A percentile compares a stretch with the other conserved stretches of the same genome.
phyloP scores from a whole-genome alignment of 2,113 vertebrate genomes.

The Bubo blakistoni region DNA sequence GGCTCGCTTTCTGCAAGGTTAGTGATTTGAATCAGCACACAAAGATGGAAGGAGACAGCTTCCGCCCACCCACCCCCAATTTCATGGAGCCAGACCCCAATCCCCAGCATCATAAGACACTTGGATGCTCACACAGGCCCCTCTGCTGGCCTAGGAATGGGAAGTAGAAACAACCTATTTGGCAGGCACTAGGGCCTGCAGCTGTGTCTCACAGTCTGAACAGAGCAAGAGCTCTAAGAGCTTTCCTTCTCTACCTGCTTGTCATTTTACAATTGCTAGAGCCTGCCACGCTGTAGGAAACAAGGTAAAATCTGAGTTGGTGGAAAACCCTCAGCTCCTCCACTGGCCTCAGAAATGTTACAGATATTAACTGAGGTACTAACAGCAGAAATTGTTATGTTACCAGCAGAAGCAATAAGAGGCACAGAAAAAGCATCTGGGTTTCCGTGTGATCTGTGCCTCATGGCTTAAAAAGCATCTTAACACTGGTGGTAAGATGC shows the following conservation, averaged over 20 bases:
- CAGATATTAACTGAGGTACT: neutral
- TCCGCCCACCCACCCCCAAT: accelerated
- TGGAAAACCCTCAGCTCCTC: neutral
- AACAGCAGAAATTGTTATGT: neutral
- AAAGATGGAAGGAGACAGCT: neutral
- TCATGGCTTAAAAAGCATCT: neutral
- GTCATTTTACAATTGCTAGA: neutral
- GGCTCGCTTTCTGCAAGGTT: neutral
- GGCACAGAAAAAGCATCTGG: neutral
- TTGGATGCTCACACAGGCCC: neutral
- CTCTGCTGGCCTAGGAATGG: neutral
- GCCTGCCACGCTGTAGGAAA: neutral
- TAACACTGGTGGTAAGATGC: neutral
- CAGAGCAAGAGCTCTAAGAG: neutral
- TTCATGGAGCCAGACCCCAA: neutral
- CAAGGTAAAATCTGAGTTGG: neutral
- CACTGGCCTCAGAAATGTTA: neutral
- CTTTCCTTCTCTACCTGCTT: neutral
- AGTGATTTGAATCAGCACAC: neutral
- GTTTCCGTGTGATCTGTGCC: neutral
- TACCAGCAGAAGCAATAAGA: neutral
- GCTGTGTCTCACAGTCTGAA: neutral
- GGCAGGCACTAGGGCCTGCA: neutral
- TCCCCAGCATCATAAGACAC: neutral
- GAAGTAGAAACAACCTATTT: neutral